These are phyloP conservation scores for Lamellibrachia satsuma DNA, from an alignment of 2,888 invertebrate genomes.

Conservation along the genomic window DNA sequence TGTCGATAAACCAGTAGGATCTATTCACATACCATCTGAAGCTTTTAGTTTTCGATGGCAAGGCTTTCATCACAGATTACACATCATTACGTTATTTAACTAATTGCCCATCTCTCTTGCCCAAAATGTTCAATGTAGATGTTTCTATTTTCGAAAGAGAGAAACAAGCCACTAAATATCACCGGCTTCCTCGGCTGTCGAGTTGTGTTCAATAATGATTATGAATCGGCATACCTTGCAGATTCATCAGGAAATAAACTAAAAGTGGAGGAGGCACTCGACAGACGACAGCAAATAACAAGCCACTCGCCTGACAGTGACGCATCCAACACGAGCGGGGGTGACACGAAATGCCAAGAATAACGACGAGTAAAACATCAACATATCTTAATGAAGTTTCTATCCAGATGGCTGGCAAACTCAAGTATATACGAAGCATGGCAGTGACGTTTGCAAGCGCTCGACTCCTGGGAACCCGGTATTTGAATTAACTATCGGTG, in stretches of 20 bases:
- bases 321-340: neutral
- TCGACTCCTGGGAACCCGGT: neutral
- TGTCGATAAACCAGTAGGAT: neutral
- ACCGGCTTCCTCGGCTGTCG: neutral
- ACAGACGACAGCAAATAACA: neutral
- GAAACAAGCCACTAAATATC: neutral
- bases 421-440: neutral
- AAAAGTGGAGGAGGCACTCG: neutral
- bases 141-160: neutral
- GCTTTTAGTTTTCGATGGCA: neutral
- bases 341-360: neutral
- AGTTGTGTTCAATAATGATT: neutral
- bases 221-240: neutral
- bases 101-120: neutral
- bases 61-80: neutral
- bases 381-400: conserved; percentile 8
- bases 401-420: neutral
- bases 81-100: neutral
- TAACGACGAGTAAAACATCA: neutral
- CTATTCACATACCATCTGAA: neutral
- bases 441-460: neutral
- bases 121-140: conserved; percentile 1
- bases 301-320: neutral
- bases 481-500: conserved; percentile 3
- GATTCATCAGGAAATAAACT: conserved; percentile 9